Percentiles rank a stretch among this genome's conserved stretches.
phyloP scores from a whole-genome alignment of 2,888 invertebrate species.

The Pardosa pseudoannulata region DNA sequence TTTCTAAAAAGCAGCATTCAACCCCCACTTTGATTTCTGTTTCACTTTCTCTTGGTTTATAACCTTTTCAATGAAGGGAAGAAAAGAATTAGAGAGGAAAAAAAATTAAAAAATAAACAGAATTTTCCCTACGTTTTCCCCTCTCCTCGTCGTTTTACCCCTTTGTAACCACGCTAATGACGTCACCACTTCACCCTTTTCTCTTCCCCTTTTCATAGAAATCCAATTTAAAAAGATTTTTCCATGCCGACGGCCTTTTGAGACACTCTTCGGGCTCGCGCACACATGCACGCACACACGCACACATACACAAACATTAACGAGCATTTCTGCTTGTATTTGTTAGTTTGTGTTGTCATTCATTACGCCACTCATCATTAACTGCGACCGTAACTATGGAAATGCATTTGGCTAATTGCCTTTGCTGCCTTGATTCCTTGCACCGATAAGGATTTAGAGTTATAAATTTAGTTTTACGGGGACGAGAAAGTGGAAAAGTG shows the following conservation, averaged over 20 bases:
- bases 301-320: conserved; percentile 19
- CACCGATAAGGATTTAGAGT: conserved; percentile 23
- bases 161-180: conserved; percentile 1
- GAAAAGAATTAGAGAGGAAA: no score
- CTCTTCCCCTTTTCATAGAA: conserved; percentile 18
- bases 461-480: conserved; percentile 18
- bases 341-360: conserved; percentile 16
- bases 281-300: no score
- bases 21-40: background rate
- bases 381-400: conserved; percentile 41
- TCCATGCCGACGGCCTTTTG: background rate
- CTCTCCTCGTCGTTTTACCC: background rate
- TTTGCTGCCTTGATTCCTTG: background rate
- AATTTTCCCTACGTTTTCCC: background rate
- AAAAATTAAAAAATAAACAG: no score
- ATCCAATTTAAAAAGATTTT: conserved; percentile 27
- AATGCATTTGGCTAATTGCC: conserved; percentile 57
- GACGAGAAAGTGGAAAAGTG: no score
- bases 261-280: no score
- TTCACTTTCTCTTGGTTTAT: background rate
- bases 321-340: conserved; percentile 10
- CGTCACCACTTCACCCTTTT: conserved; percentile 4
- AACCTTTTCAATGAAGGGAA: background rate
- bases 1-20: background rate
- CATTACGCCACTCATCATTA: conserved; percentile 43